Conservation (phyloP, 2,888 invertebrate genomes). For the Drepana falcataria region DNA sequence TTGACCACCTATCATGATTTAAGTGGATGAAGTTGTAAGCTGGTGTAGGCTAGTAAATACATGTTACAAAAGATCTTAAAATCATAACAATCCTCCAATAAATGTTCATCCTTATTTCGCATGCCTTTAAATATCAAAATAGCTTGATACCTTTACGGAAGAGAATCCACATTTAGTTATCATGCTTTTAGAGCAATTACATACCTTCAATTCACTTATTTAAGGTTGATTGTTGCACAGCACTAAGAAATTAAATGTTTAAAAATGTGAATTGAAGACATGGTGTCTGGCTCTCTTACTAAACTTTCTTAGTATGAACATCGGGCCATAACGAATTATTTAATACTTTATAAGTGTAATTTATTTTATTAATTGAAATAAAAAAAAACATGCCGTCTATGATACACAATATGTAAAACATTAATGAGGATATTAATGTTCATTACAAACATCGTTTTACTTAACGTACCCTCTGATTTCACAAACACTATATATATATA, state of each 20-base stretch:
- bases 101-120: constrained; percentile 7
- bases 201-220: constrained; percentile 73
- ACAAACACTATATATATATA: too few species aligned
- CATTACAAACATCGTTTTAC: too few species aligned
- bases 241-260: constrained; percentile 27
- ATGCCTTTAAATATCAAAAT: constrained; percentile 35
- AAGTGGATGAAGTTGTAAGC: too few species aligned
- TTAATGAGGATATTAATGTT: too few species aligned
- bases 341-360: too few species aligned
- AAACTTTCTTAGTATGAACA: constrained; percentile 18
- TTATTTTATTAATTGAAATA: too few species aligned
- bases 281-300: constrained; percentile 75
- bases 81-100: not conserved
- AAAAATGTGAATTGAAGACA: constrained; percentile 70
- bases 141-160: constrained; percentile 33
- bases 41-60: too few species aligned
- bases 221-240: constrained; percentile 42
- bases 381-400: too few species aligned
- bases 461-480: too few species aligned
- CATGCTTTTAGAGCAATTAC: constrained; percentile 75
- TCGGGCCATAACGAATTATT: not conserved
- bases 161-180: constrained; percentile 49
- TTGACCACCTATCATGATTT: too few species aligned
- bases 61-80: too few species aligned
- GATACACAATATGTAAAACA: too few species aligned